Conservation (phyloP, 35 echinoderm and acorn worm species). For the Apostichopus californicus region DNA sequence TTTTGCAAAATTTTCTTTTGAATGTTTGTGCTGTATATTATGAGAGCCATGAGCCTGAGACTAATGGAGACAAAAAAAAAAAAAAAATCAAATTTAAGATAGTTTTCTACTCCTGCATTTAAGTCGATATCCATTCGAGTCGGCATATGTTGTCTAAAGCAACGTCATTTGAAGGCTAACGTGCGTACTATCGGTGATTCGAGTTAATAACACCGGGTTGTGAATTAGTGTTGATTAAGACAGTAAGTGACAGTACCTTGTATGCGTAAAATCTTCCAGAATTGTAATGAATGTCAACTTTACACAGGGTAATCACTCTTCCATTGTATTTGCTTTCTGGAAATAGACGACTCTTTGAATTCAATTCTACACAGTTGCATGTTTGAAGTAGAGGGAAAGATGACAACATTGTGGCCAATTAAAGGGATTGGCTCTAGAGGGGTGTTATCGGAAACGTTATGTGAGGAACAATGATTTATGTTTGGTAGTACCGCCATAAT, state of each 20-base stretch:
- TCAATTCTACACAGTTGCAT: not conserved
- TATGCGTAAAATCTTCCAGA: not conserved
- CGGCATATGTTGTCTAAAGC: no score
- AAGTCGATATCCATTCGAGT: no score
- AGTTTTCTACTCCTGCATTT: no score
- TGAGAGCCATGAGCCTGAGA: no score
- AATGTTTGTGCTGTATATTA: no score
- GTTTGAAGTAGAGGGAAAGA: not conserved
- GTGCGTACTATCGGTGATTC: not conserved
- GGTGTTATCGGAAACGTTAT: no score
- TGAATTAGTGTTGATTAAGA: not conserved
- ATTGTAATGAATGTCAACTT: not conserved
- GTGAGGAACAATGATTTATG: no score
- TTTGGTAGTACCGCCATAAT: no score
- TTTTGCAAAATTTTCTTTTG: no score
- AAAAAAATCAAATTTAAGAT: no score
- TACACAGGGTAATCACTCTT: not conserved
- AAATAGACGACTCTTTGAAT: not conserved
- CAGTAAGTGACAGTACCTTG: not conserved
- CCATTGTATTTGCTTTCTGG: not conserved
- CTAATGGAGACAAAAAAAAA: no score
- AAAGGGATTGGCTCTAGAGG: not conserved
- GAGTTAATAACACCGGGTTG: not conserved
- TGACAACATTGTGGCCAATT: not conserved
- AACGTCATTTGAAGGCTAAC: no score